Evolutionary conservation across 2,797 vertebrate species (phyloP).

Genomic region (Heterohyrax brucei): DNA sequence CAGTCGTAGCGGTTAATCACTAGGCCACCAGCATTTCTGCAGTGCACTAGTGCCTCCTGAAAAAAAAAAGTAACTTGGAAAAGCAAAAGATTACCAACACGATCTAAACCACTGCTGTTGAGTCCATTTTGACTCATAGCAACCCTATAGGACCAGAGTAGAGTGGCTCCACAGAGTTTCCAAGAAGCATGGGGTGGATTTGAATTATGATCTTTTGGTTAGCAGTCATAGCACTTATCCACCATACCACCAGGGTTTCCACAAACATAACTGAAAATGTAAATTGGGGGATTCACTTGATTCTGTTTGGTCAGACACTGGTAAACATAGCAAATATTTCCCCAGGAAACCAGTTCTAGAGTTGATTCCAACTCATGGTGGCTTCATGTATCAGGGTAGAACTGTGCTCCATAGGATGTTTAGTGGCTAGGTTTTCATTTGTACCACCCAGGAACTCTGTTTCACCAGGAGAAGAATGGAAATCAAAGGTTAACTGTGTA

Average conservation of each 20-base stretch:
- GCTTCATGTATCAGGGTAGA: not conserved
- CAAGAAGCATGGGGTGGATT: too few relatives aligned
- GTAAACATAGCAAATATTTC: not conserved
- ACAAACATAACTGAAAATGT: not conserved
- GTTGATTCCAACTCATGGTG: not conserved
- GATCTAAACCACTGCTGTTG: not conserved
- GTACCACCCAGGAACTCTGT: not conserved
- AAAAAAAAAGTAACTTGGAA: not conserved
- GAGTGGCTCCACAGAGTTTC: too few relatives aligned
- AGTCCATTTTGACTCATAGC: too few relatives aligned
- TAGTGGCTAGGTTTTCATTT: not conserved
- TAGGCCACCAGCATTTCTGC: too few relatives aligned
- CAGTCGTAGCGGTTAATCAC: too few relatives aligned
- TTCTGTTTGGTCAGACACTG: not conserved
- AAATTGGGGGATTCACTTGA: not conserved
- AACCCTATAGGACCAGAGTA: too few relatives aligned
- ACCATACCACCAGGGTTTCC: too few relatives aligned
- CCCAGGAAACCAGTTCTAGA: not conserved
- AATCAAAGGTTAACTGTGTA: not conserved
- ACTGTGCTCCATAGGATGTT: not conserved
- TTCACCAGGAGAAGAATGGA: not conserved
- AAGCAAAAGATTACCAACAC: not conserved
- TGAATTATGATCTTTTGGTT: not conserved
- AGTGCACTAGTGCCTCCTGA: not conserved
- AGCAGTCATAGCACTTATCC: too few relatives aligned